phyloP scores from a whole-genome alignment of 2,797 vertebrate species.

The Megaceryle alcyon region DNA sequence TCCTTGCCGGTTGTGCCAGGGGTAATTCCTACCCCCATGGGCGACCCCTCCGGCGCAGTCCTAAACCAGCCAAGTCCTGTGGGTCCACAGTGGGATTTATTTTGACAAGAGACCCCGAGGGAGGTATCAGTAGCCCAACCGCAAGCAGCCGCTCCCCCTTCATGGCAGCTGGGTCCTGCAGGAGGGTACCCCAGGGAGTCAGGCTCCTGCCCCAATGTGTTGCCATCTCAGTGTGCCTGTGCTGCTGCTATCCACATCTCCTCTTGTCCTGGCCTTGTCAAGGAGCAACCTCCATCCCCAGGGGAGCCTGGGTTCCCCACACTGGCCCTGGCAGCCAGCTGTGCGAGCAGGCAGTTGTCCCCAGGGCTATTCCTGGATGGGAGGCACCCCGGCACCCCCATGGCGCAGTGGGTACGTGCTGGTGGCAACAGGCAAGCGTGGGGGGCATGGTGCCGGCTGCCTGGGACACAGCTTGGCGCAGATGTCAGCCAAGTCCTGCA shows the following conservation, averaged over 20 bases:
- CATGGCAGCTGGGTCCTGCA: rapidly evolving
- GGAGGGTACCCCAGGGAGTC: not conserved
- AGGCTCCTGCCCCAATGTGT: rapidly evolving
- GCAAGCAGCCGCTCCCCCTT: rapidly evolving
- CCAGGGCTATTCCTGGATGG: not conserved
- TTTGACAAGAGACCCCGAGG: not conserved
- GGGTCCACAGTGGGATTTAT: not conserved
- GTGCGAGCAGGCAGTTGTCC: rapidly evolving
- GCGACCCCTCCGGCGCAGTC: rapidly evolving
- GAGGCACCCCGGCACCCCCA: not conserved
- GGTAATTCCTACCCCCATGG: not conserved
- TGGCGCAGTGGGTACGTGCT: rapidly evolving
- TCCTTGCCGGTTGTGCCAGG: rapidly evolving
- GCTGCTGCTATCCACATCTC: rapidly evolving
- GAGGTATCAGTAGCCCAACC: no score
- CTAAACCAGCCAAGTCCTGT: not conserved
- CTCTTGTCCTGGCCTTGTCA: rapidly evolving
- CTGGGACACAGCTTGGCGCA: slow-evolving; percentile 42
- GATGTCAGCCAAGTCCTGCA: slow-evolving; percentile 72
- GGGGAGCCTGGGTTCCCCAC: not conserved
- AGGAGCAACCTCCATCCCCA: rapidly evolving
- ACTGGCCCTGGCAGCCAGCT: not conserved
- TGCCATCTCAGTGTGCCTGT: not conserved
- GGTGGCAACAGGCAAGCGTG: not conserved
- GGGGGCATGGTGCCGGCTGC: rapidly evolving